These are phyloP conservation scores for Mus caroli DNA, from an alignment of 2,797 vertebrate genomes.

Conservation along the genomic window DNA sequence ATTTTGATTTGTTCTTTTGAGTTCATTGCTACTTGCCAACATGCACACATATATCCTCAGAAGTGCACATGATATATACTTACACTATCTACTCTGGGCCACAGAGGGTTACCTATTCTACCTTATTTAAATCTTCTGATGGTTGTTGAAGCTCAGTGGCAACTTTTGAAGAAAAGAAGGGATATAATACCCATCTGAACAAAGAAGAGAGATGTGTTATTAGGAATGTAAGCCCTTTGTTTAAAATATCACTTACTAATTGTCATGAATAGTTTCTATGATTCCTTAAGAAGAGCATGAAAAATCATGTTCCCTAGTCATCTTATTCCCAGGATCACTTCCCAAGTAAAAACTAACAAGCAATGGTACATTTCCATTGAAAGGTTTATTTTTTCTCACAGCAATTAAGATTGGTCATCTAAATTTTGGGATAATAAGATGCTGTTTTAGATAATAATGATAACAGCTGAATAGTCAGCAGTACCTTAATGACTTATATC, in stretches of 20 bases:
- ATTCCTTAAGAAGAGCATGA: conserved; percentile 43
- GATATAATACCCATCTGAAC: neutral
- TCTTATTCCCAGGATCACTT: neutral
- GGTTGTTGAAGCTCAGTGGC: neutral
- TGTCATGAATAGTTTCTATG: neutral
- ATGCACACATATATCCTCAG: neutral
- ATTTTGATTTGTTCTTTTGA: conserved; percentile 49
- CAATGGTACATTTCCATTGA: neutral
- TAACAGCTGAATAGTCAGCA: neutral
- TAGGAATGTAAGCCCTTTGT: neutral
- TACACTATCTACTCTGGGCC: neutral
- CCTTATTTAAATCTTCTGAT: neutral
- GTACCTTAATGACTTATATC: neutral
- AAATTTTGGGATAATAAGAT: conserved; percentile 48
- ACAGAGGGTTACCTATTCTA: accelerated
- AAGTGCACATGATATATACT: neutral
- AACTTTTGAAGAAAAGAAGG: conserved; percentile 20
- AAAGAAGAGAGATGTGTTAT: conserved; percentile 3
- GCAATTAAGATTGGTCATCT: conserved; percentile 54
- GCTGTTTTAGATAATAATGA: neutral
- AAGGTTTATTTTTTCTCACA: conserved; percentile 38
- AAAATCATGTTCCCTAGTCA: conserved; percentile 55
- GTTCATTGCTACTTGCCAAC: neutral
- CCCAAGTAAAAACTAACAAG: conserved; percentile 52
- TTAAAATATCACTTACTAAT: neutral